Percentiles rank a stretch among this genome's conserved stretches.
Conservation (phyloP, 2,888 invertebrate species). For the Archips xylosteana region DNA sequence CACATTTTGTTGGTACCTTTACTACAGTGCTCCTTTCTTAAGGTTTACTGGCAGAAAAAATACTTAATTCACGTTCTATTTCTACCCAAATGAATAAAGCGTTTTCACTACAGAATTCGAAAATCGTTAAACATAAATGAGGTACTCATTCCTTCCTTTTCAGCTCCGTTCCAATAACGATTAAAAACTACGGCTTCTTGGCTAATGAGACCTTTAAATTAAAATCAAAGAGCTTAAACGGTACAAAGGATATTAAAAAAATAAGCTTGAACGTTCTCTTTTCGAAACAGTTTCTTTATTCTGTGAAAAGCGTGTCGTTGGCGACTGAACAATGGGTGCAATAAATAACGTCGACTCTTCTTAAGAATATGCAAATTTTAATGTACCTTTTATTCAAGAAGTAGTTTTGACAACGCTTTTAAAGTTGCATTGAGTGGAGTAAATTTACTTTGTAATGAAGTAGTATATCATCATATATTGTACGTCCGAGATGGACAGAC, state of each 20-base stretch:
- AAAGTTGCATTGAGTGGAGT: background rate
- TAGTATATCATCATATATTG: too few species aligned
- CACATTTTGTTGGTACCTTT: too few species aligned
- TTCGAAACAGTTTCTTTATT: slow-evolving; percentile 2
- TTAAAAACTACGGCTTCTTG: slow-evolving; percentile 17
- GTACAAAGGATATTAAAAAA: slow-evolving; percentile 18
- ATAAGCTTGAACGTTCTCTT: background rate
- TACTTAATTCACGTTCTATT: background rate
- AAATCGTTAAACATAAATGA: background rate
- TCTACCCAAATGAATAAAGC: background rate
- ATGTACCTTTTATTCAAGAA: slow-evolving; percentile 7
- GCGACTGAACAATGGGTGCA: slow-evolving; percentile 19
- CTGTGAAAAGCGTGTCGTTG: background rate
- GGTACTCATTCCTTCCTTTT: background rate
- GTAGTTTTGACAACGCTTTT: background rate
- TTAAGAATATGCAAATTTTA: slow-evolving; percentile 27
- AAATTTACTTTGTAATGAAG: background rate
- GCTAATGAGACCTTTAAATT: slow-evolving; percentile 26
- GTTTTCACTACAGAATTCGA: background rate
- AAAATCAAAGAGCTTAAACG: slow-evolving; percentile 26
- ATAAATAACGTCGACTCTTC: slow-evolving; percentile 29
- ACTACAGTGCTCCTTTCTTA: too few species aligned
- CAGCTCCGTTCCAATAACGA: background rate
- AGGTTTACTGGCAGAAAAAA: too few species aligned
- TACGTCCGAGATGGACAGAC: too few species aligned